Evolutionary conservation across 2,888 invertebrate genomes (phyloP).

Genomic region (Conus canariensis): DNA sequence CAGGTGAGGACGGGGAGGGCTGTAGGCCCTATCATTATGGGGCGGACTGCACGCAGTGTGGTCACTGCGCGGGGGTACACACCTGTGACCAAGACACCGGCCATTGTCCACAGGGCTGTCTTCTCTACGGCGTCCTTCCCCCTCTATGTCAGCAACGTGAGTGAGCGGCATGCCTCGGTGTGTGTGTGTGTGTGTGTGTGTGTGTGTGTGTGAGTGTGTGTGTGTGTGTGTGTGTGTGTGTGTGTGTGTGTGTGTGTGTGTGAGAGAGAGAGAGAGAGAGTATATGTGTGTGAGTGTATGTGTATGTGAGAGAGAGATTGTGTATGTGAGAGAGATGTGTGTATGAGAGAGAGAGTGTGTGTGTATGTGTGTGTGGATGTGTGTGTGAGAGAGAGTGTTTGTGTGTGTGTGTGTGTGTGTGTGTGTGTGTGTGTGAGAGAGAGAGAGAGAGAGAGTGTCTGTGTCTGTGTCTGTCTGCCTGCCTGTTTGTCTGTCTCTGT

Average conservation of each 20-base stretch:
- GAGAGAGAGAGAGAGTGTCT: not conserved
- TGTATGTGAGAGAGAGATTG: not conserved
- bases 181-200: no score
- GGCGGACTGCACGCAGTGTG: not conserved
- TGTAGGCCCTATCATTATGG: not conserved
- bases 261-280: not conserved
- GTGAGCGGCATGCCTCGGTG: not conserved
- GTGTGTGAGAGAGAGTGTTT: not conserved
- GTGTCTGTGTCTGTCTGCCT: not conserved
- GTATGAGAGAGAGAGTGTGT: not conserved
- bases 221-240: not conserved
- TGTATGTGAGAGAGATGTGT: not conserved
- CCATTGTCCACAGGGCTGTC: not conserved
- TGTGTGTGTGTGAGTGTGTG: not conserved
- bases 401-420: conserved; percentile 5
- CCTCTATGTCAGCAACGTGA: not conserved
- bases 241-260: not conserved
- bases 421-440: not conserved
- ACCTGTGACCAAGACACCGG: not conserved
- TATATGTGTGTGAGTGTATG: not conserved
- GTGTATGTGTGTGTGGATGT: not conserved
- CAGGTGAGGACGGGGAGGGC: not conserved
- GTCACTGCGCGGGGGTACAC: not conserved
- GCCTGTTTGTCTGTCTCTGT: not conserved
- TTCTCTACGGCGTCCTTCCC: not conserved